Base-by-base conservation (phyloP, 2,888 invertebrate species). In the Terebella lapidaria region DNA sequence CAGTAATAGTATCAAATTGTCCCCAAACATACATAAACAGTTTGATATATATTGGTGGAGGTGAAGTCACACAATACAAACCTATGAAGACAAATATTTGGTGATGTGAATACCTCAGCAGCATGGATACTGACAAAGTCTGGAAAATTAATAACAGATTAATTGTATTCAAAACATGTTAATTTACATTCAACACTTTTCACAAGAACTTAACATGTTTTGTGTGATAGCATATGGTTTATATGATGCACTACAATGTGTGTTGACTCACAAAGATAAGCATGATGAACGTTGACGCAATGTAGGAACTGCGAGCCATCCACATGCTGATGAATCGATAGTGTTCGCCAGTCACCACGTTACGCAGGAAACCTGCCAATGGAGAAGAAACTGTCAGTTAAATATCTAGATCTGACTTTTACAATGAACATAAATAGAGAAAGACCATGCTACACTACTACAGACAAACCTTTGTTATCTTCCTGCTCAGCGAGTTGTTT, bases 41-140 rank as follows among this genome's bases (percentile, higher is more conserved):
- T n/a, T n/a, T n/a, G n/a, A n/a, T n/a, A n/a, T n/a, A n/a, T n/a
- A n/a, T n/a, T n/a, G n/a, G n/a, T n/a, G n/a, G n/a, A n/a, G n/a
- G n/a, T n/a, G n/a, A n/a, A n/a, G n/a, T n/a, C n/a, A n/a, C 22
- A 51, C 25, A 24, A 22, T 10, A 24, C 89, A 89, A 84, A 94
- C 95, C 94, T 73, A 99, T 97, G 79, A 99, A 97, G 65, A 97
- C 89, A 83, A 99, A 97, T 77, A 99, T 97, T 84, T 99, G 99
- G 81, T 99, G 97, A 83, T 99, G 99, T 15, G 97, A 97, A 83
- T 97, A 99, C 56, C 97, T 88, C 71, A 99, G 84, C 71, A 99
- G 84, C 91, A 97, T 96, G 49, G 97, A 97, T 73, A 96, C 94
- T 52, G 95, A 94, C 67, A 97, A 90, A 28, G 97, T 99, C 97